A percentile compares a stretch with the other conserved stretches of the same genome.
Conservation (phyloP, 2,797 vertebrate species). For the Poecilia velifera region DNA sequence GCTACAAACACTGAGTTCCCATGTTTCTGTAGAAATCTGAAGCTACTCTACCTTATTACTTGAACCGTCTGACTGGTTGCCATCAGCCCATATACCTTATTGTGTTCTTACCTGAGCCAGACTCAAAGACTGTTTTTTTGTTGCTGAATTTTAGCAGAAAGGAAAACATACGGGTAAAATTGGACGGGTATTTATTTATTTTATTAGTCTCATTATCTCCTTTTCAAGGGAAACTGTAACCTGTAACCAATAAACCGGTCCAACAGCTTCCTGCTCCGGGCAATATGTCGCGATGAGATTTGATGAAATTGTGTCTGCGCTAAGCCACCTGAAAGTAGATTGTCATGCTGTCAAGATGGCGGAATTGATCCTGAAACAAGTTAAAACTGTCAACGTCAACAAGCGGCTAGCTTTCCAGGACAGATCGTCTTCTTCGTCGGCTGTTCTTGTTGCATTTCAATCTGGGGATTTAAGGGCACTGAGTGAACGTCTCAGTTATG, state of each 20-base stretch:
- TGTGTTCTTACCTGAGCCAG: conserved; percentile 9
- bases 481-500: not conserved
- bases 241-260: conserved; percentile 19
- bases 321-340: not conserved
- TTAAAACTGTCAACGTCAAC: not conserved
- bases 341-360: not conserved
- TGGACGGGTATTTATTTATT: not conserved
- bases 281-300: not conserved
- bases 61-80: conserved; percentile 60
- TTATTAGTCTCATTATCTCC: not conserved
- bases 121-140: not conserved
- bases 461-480: not conserved
- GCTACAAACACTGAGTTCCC: not conserved
- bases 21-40: not conserved
- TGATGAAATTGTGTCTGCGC: not conserved
- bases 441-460: not conserved
- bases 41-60: conserved; percentile 46
- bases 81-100: conserved; percentile 66
- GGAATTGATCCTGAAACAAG: not conserved
- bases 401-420: not conserved
- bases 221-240: not conserved
- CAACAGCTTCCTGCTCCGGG: not conserved
- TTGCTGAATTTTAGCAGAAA: conserved; percentile 1
- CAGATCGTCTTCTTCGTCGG: not conserved
- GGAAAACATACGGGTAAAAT: not conserved